Evolutionary conservation across 2,797 vertebrate genomes (phyloP).

Genomic region (Hafferia zeledoni): DNA sequence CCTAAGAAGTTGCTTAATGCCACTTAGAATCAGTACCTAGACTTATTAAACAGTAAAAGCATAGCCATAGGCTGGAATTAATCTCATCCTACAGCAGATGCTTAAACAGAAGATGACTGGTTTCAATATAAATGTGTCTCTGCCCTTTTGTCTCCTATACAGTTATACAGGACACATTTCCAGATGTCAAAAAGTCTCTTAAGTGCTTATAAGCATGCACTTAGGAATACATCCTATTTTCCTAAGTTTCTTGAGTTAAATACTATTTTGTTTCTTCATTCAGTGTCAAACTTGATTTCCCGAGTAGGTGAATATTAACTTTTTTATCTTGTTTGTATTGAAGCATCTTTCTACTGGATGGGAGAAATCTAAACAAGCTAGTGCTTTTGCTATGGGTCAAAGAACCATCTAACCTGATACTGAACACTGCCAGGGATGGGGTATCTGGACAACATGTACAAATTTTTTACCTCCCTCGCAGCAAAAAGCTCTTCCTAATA

Average conservation of each 20-base stretch:
- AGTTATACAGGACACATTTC: not conserved
- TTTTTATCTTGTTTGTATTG: not conserved
- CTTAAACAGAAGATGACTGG: not conserved
- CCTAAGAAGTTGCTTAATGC: not conserved
- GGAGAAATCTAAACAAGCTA: not conserved
- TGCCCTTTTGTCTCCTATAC: not conserved
- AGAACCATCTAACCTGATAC: not conserved
- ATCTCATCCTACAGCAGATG: not conserved
- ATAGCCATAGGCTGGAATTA: not conserved
- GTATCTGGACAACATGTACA: not conserved
- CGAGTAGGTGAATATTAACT: not conserved
- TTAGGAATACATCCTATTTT: not conserved
- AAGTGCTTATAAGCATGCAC: not conserved
- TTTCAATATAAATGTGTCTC: not conserved
- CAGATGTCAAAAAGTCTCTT: not conserved
- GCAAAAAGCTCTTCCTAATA: not conserved
- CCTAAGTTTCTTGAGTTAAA: not conserved
- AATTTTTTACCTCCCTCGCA: not conserved
- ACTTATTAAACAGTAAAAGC: not conserved
- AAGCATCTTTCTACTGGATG: not conserved
- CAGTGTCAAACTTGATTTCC: not conserved
- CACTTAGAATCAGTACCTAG: not conserved
- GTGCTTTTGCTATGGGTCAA: not conserved
- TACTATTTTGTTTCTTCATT: not conserved
- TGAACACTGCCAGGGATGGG: not conserved